phyloP scores from a whole-genome alignment of 2,888 invertebrate genomes.

The Carcina quercana region DNA sequence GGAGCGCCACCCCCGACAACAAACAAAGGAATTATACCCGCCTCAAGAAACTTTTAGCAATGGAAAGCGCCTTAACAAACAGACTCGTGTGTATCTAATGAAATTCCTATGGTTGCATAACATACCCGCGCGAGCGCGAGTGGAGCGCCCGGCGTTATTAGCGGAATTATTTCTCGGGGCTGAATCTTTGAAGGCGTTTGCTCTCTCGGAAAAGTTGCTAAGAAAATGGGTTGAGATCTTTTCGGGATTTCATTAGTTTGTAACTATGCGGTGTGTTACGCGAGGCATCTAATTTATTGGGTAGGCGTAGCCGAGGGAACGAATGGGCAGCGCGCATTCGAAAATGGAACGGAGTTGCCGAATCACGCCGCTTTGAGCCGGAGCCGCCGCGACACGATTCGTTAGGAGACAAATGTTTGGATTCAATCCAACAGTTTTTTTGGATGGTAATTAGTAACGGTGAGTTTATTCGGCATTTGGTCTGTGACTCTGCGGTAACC shows the following conservation, averaged over 20 bases:
- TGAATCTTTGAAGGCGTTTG: conserved; percentile 72
- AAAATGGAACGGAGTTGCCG: conserved; percentile 63
- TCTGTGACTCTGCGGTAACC: conserved; percentile 50
- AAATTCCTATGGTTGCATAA: conserved; percentile 75
- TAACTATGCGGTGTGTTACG: conserved; percentile 69
- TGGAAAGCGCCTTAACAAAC: conserved; percentile 75
- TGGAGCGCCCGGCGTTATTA: conserved; percentile 67
- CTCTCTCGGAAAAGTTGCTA: conserved; percentile 73
- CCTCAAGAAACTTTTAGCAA: conserved; percentile 76
- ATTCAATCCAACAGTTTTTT: conserved; percentile 68
- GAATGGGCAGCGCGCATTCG: conserved; percentile 71
- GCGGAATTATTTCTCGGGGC: conserved; percentile 69
- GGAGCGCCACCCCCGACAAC: conserved; percentile 62
- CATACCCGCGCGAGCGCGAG: conserved; percentile 64
- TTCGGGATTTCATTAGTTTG: conserved; percentile 70
- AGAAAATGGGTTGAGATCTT: conserved; percentile 74
- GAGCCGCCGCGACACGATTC: conserved; percentile 68
- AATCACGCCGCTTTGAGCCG: conserved; percentile 68
- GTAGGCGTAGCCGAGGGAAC: conserved; percentile 70
- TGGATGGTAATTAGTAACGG: conserved; percentile 60
- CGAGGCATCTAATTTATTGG: conserved; percentile 69
- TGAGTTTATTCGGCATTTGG: conserved; percentile 53
- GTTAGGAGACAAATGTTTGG: conserved; percentile 73
- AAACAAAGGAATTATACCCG: conserved; percentile 76
- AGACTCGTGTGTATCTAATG: conserved; percentile 75